phyloP scores from a whole-genome alignment of 2,113 vertebrate genomes.

The Mesocricetus auratus region DNA sequence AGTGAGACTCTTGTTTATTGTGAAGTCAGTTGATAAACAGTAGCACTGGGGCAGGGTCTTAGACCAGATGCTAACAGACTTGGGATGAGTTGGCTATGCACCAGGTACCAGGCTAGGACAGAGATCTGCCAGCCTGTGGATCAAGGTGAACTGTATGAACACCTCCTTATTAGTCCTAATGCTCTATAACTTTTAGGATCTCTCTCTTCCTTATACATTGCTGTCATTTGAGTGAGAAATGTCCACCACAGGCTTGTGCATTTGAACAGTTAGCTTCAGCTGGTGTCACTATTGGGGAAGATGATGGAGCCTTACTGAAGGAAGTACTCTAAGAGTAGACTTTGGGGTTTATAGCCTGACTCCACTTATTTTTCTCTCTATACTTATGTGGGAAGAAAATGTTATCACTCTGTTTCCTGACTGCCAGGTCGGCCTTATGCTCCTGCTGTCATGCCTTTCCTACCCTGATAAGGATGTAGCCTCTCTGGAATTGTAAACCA shows the following conservation, averaged over 20 bases:
- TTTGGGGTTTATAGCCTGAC: too few species aligned
- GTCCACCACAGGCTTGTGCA: neutral
- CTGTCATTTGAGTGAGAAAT: neutral
- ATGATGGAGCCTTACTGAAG: neutral
- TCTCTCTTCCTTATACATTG: neutral
- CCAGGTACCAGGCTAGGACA: neutral
- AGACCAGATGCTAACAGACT: neutral
- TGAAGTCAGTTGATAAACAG: neutral
- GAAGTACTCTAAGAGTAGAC: neutral
- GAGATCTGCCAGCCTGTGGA: neutral
- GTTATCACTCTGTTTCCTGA: neutral
- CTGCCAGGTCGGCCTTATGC: neutral
- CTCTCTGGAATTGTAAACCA: too few species aligned
- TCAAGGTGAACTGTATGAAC: neutral
- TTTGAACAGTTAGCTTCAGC: neutral
- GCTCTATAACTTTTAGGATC: too few species aligned
- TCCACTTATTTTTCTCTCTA: too few species aligned
- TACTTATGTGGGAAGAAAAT: neutral
- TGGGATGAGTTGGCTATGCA: neutral
- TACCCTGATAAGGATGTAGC: neutral
- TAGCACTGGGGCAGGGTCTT: neutral
- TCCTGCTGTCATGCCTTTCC: too few species aligned
- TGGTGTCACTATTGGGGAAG: neutral
- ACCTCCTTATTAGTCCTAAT: neutral
- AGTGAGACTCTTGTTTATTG: neutral